Conservation (phyloP, 2,113 vertebrate genomes). For the Bubo blakistoni region DNA sequence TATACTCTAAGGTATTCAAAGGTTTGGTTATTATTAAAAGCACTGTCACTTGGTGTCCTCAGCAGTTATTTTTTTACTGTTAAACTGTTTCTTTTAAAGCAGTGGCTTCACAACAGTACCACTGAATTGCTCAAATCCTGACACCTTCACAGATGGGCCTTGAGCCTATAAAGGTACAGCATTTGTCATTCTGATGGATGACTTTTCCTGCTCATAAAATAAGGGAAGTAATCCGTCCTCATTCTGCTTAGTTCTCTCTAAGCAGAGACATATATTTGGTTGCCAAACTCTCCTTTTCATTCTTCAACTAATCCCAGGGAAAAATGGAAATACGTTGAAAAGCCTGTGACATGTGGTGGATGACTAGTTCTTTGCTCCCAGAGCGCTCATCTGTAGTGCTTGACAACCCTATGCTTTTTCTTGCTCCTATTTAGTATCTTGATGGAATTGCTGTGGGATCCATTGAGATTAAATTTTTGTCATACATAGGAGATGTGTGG, state of each 20-base stretch:
- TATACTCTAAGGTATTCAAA: background rate
- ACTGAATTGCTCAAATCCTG: background rate
- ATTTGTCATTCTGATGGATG: constrained; percentile 36
- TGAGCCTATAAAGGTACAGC: background rate
- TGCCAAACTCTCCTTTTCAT: constrained; percentile 20
- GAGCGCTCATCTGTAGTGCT: background rate
- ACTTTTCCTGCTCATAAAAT: constrained; percentile 25
- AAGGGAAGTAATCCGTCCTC: constrained; percentile 36
- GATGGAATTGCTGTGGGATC: constrained; percentile 13
- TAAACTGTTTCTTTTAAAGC: background rate
- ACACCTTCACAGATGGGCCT: background rate
- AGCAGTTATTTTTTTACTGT: background rate
- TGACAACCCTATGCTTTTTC: background rate
- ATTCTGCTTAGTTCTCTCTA: background rate
- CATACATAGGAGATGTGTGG: background rate
- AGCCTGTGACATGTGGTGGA: background rate
- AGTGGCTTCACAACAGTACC: background rate
- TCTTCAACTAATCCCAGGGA: constrained; percentile 20
- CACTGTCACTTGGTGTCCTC: background rate
- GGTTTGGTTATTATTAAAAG: background rate
- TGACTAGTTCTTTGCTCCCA: constrained; percentile 1
- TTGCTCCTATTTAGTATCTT: constrained; percentile 4
- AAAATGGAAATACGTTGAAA: constrained; percentile 28
- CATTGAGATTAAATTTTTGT: constrained; percentile 11
- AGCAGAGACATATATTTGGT: constrained; percentile 12